Evolutionary conservation across 2,113 vertebrate genomes (phyloP).

Genomic region (Phasianus colchicus): DNA sequence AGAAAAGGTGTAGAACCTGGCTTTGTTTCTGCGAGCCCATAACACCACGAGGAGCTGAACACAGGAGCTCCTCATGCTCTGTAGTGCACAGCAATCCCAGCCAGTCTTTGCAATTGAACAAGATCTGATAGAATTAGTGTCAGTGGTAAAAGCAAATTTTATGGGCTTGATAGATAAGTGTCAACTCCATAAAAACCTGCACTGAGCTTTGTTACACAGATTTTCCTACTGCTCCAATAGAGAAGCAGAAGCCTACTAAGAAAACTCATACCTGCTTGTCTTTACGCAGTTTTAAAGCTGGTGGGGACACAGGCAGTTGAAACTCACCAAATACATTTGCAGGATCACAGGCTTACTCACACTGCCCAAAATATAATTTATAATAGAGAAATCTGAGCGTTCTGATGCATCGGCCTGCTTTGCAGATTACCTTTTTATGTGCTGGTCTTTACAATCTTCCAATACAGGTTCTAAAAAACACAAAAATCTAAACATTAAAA

Average conservation of each 20-base stretch:
- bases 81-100: not conserved
- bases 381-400: not conserved
- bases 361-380: not conserved
- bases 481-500: not conserved
- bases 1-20: not conserved
- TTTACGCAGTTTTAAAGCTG: not conserved
- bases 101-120: not conserved
- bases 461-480: conserved; percentile 35
- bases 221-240: not conserved
- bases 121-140: not conserved
- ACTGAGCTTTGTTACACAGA: not conserved
- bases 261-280: not conserved
- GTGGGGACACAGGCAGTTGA: not conserved
- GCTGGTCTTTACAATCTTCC: not conserved
- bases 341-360: not conserved
- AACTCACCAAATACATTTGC: not conserved
- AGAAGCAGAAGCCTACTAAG: not conserved
- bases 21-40: not conserved
- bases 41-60: not conserved
- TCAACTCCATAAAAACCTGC: not conserved
- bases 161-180: not conserved
- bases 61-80: not conserved
- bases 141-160: not conserved
- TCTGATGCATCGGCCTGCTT: not conserved
- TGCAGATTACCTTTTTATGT: conserved; percentile 37